These are phyloP conservation scores for Heteromurus nitidus DNA, from an alignment of 2,888 invertebrate genomes.

Conservation along the genomic window DNA sequence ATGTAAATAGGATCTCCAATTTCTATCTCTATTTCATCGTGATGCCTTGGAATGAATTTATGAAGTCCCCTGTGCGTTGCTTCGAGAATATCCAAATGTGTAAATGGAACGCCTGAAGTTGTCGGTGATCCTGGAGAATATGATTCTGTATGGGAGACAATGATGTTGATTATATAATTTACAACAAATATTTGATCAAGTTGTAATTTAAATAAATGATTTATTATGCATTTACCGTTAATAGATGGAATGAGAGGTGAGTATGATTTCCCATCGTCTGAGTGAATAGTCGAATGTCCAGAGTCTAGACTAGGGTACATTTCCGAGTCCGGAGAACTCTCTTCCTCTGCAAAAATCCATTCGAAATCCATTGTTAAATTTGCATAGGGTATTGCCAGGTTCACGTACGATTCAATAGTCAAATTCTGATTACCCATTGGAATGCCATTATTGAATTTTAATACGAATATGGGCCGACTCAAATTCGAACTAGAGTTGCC, in stretches of 20 bases:
- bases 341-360: conserved; percentile 75
- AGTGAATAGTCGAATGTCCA: conserved; percentile 93
- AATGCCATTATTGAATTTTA: conserved; percentile 70
- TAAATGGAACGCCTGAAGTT: conserved; percentile 85
- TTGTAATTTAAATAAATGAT: too few relatives aligned
- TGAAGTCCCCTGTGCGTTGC: conserved; percentile 97
- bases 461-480: conserved; percentile 71
- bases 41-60: conserved; percentile 95
- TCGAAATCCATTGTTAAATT: conserved; percentile 68
- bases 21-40: conserved; percentile 96
- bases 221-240: conserved; percentile 76
- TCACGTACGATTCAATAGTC: too few relatives aligned
- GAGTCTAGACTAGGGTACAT: conserved; percentile 87
- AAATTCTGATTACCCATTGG: conserved; percentile 67
- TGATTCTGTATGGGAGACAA: conserved; percentile 76
- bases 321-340: conserved; percentile 91
- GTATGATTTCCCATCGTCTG: conserved; percentile 88
- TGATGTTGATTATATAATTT: too few relatives aligned
- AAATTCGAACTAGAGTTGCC: conserved; percentile 41
- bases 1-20: conserved; percentile 98
- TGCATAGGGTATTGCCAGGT: conserved; percentile 71
- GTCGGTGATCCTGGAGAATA: conserved; percentile 80
- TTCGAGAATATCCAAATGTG: conserved; percentile 89
- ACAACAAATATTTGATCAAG: too few relatives aligned
- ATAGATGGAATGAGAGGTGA: conserved; percentile 84